A percentile compares a stretch with the other conserved stretches of the same genome.
phyloP scores from a whole-genome alignment of 1,140 invertebrate species.

The Drepana arcuata region DNA sequence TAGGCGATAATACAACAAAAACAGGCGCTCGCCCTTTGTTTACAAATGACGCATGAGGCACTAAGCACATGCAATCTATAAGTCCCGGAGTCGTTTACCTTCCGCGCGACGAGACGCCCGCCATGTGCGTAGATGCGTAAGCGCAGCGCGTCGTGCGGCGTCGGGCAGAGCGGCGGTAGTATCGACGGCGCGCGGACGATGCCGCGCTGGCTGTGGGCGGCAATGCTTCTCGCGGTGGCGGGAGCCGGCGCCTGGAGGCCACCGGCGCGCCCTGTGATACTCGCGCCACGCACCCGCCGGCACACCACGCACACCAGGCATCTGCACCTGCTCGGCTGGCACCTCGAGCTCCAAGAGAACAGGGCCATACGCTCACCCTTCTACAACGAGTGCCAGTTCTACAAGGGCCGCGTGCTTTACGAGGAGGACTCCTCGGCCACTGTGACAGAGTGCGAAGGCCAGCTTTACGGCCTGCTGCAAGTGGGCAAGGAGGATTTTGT shows the following conservation, averaged over 20 bases:
- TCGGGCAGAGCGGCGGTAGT: conserved; percentile 43
- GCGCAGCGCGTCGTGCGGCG: conserved; percentile 40
- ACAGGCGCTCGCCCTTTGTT: conserved; percentile 59
- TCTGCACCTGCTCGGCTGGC: conserved; percentile 50
- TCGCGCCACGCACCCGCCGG: conserved; percentile 22
- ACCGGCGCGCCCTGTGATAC: conserved; percentile 17
- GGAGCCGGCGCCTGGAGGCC: conserved; percentile 31
- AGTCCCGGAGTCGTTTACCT: conserved; percentile 65
- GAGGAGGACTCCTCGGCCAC: conserved; percentile 42
- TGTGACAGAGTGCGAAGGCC: conserved; percentile 55
- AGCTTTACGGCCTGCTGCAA: conserved; percentile 53
- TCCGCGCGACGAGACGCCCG: conserved; percentile 59
- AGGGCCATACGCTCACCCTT: conserved; percentile 51
- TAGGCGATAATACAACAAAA: conserved; percentile 45
- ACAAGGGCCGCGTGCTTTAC: conserved; percentile 43
- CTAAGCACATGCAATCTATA: conserved; percentile 50
- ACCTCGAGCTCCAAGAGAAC: conserved; percentile 52
- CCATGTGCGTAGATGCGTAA: conserved; percentile 63
- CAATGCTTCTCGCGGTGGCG: conserved; percentile 29
- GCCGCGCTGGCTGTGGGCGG: conserved; percentile 56
- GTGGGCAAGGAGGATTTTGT: conserved; percentile 51
- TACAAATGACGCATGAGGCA: conserved; percentile 57
- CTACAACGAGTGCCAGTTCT: conserved; percentile 58
- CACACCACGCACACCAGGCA: conserved; percentile 31
- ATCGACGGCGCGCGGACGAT: conserved; percentile 59